Evolutionary conservation across 2,888 invertebrate species (phyloP), one percentile per base, ranked within the genome.

Genomic region (Cheilosia pagana): DNA sequence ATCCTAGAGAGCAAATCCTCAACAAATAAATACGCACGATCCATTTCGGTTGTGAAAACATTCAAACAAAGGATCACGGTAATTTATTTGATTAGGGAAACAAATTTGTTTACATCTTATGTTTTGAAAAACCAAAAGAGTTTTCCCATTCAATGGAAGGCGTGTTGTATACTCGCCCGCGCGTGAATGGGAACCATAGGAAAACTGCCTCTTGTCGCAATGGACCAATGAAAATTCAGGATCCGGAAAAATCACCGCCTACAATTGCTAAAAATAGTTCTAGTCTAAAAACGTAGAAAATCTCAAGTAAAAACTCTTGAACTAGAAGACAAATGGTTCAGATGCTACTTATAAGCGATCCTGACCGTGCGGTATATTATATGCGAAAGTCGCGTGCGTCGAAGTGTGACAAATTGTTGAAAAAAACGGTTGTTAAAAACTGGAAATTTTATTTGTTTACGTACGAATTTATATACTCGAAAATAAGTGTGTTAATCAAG

Each of bases 251-350:
- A 81, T 85, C 87, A 87, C 87, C 92, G 89, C 92, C 91, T 88
- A 89, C 88, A 88, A 87, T 79, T 88, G 86, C 91, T 91, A 91
- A 90, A 92, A 90, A 91, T 91, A 91, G 90, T 88, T 87, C 86
- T 88, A 87, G 86, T 76, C 41, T 16, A 55, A 57, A 31, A 50
- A 12, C n/a, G 35, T 50, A 62, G 87, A 78, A 67, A 39, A 19
- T 57, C 70, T 45, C 52, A 41, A 57, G 78, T 87, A 86, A 87
- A 87, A 87, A 87, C 71, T 59, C 62, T 76, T 55, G 81, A 86
- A 82, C 63, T 86, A 75, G 48, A 86, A 86, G 75, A 87, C 43
- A 81, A 87, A 77, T 68, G 21, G 23, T 63, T 87, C 87, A 88
- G 88, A 88, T 87, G 57, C 53, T 60, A 52, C 60, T 65, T 77